Base-by-base conservation (phyloP, 2,797 vertebrate genomes). In the Sebastes baramenuke region DNA sequence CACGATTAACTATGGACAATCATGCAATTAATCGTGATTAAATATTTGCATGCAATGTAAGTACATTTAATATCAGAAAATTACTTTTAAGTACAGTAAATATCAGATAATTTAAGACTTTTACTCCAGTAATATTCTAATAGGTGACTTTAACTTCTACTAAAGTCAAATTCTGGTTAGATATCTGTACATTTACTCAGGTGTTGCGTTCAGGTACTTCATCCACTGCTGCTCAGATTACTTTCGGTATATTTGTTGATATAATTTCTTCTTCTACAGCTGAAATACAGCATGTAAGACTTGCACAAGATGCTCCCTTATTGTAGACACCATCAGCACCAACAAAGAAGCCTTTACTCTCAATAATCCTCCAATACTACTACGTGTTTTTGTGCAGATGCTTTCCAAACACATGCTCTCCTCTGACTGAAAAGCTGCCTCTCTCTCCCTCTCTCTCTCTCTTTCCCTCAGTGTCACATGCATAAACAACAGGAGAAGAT, bases 401-500 rank as follows among this genome's bases (percentile, higher is more conserved):
- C 42, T 68, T 58, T 62, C 54, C 75, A 49, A 75, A 82, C 27
- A 66, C 75, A 22, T 58, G 56, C 38, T 25, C 59, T 2, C 55
- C 16, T 46, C 42, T 0, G 30, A 59, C 67, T 74, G 85, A 81
- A 87, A 83, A 60, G 76, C 70, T 1, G 38, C 38, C 67, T 72
- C 79, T 80, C 27, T 46, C 42, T 18, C 38, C 9, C 36, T 14
- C 38, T 42, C 13, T 16, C 38, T 42, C 38, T 42, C 2, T 18
- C 42, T 16, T 16, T 46, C 42, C 12, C 42, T 46, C 42, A 7
- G 2, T 61, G 66, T 72, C 81, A 61, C n/a, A 49, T 11, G 29
- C 52, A 69, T 59, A 68, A 85, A 84, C 73, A 79, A 67, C 71
- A 72, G 65, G 67, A 68, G 49, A 77, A 70, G 46, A 87, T 72